phyloP scores from a whole-genome alignment of 2,888 invertebrate genomes.

The Sturmia bella region DNA sequence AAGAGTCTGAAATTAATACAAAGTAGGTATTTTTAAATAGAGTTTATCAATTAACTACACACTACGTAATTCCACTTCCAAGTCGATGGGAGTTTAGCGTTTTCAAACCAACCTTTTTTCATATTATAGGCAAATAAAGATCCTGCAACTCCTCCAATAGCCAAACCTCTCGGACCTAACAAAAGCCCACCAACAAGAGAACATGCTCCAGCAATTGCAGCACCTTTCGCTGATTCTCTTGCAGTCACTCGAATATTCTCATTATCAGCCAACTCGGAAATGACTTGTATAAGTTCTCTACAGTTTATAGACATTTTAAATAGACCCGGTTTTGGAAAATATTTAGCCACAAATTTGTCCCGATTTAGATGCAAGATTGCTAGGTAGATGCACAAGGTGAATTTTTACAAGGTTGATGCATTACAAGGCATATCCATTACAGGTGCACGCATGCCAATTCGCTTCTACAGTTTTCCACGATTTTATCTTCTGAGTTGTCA shows the following conservation, averaged over 20 bases:
- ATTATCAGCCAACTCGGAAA: slow-evolving; percentile 79
- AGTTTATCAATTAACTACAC: slow-evolving; percentile 2
- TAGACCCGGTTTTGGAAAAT: too few relatives aligned
- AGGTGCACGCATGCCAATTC: too few relatives aligned
- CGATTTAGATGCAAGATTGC: too few relatives aligned
- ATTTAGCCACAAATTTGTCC: too few relatives aligned
- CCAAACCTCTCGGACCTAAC: slow-evolving; percentile 79
- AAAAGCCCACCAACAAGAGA: slow-evolving; percentile 79
- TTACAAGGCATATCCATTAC: too few relatives aligned
- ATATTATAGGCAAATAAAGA: slow-evolving; percentile 78
- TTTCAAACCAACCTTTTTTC: slow-evolving; percentile 76
- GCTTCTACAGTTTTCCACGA: too few relatives aligned
- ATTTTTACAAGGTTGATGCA: too few relatives aligned
- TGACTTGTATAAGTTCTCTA: slow-evolving; percentile 78
- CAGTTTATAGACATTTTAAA: slow-evolving; percentile 79
- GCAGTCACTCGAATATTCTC: slow-evolving; percentile 78
- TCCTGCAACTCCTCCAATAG: slow-evolving; percentile 79
- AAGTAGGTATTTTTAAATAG: slow-evolving; percentile 2
- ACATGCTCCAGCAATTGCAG: slow-evolving; percentile 78
- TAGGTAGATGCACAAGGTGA: too few relatives aligned
- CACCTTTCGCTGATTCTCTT: slow-evolving; percentile 78
- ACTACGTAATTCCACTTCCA: slow-evolving; percentile 54
- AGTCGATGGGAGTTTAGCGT: not conserved
- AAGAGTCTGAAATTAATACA: slow-evolving; percentile 73
- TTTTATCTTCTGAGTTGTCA: too few relatives aligned